Percentiles rank a stretch among this genome's conserved stretches.
Conservation (phyloP, 2,797 vertebrate species). For the Diglossa cyanea region DNA sequence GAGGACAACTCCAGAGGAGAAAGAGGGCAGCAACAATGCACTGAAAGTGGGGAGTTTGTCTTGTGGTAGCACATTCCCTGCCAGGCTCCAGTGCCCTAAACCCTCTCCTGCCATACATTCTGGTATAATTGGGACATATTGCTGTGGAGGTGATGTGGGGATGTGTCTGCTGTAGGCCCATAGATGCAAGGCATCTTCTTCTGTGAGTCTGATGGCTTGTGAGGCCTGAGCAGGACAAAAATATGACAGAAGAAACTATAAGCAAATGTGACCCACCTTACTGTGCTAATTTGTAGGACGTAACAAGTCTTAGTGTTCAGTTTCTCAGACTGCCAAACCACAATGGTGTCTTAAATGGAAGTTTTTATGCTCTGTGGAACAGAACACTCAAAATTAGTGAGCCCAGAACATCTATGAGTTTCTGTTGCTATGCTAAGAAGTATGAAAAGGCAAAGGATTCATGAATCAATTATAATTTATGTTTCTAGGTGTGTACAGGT, state of each 20-base stretch:
- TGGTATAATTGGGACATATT: background rate
- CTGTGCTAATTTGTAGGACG: background rate
- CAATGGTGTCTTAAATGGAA: background rate
- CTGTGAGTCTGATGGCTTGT: background rate
- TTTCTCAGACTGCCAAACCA: background rate
- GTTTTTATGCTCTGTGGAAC: background rate
- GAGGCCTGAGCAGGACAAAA: background rate
- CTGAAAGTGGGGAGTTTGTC: background rate
- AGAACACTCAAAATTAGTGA: background rate
- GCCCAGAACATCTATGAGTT: background rate
- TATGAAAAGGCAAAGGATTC: background rate
- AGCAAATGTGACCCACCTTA: background rate
- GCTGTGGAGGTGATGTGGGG: accelerated
- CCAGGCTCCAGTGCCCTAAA: background rate
- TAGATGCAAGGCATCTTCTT: background rate
- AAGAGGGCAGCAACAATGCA: background rate
- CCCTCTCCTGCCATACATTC: background rate
- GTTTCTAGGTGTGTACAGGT: background rate
- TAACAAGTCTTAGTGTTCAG: background rate
- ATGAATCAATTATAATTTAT: background rate
- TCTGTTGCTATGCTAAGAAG: background rate
- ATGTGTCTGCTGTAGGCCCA: background rate
- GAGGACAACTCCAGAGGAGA: background rate
- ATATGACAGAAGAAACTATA: background rate
- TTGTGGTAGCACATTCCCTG: background rate